A percentile compares a stretch with the other conserved stretches of the same genome.
These are phyloP conservation scores for Hemibagrus guttatus DNA, from an alignment of 2,797 vertebrate species.

Conservation along the genomic window DNA sequence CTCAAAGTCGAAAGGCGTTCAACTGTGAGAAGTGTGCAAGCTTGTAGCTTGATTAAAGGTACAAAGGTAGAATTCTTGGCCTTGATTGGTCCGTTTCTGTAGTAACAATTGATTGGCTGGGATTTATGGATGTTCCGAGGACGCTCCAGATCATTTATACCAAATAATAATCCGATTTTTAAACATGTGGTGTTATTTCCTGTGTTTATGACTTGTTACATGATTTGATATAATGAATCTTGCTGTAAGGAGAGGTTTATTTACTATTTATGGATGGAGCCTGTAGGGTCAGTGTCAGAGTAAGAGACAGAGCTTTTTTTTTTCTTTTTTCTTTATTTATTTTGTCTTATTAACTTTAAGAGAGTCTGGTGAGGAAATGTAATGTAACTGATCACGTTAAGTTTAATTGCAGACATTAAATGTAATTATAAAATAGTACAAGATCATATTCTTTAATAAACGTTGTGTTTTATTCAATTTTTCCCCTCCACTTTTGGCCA, in stretches of 20 bases:
- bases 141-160: background rate
- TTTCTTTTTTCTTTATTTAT: no score
- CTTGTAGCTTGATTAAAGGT: no score
- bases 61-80: background rate
- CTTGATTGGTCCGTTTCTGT: background rate
- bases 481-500: background rate
- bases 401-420: background rate
- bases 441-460: background rate
- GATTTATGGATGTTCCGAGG: background rate
- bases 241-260: background rate
- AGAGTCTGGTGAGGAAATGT: background rate
- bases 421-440: background rate
- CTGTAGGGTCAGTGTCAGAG: no score
- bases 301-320: no score
- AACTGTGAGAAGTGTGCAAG: background rate
- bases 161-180: background rate
- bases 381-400: background rate
- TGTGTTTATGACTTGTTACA: background rate
- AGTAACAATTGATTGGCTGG: background rate
- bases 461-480: background rate
- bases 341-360: no score
- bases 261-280: background rate
- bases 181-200: background rate
- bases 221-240: background rate
- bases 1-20: background rate